Evolutionary conservation across 2,888 invertebrate species (phyloP).

Genomic region (Heliconius ethilla): DNA sequence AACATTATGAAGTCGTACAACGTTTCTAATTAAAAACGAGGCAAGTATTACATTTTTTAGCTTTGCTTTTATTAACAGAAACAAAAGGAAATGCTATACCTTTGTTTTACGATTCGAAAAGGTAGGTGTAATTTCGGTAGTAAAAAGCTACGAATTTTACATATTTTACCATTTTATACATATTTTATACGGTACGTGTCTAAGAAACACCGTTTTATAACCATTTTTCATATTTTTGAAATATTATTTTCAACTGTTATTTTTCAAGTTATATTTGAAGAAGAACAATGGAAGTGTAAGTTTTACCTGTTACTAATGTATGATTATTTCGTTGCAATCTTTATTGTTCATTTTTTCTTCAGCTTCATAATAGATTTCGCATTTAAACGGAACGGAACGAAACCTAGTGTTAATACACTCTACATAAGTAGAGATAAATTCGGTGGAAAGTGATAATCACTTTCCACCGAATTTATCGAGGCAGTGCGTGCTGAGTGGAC

Average conservation of each 20-base stretch:
- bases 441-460: too few relatives aligned
- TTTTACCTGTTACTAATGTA: not conserved
- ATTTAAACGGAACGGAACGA: too few relatives aligned
- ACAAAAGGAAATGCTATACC: conserved; percentile 28
- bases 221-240: not conserved
- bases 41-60: conserved; percentile 20
- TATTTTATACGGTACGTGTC: conserved; percentile 17
- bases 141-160: conserved; percentile 25
- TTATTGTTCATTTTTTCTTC: not conserved
- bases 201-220: conserved; percentile 11
- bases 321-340: too few relatives aligned
- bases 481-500: too few relatives aligned
- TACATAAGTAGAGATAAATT: too few relatives aligned
- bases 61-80: conserved; percentile 28
- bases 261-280: not conserved
- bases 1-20: conserved; percentile 3
- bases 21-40: conserved; percentile 33
- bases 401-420: not conserved
- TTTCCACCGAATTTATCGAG: too few relatives aligned
- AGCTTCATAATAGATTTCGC: not conserved
- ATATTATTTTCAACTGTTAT: not conserved
- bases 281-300: not conserved
- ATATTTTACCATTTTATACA: conserved; percentile 9
- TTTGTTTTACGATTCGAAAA: conserved; percentile 33
- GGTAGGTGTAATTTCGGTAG: conserved; percentile 13